These are phyloP conservation scores for Zosterops japonicus DNA, from an alignment of 2,113 vertebrate species.

Conservation along the genomic window DNA sequence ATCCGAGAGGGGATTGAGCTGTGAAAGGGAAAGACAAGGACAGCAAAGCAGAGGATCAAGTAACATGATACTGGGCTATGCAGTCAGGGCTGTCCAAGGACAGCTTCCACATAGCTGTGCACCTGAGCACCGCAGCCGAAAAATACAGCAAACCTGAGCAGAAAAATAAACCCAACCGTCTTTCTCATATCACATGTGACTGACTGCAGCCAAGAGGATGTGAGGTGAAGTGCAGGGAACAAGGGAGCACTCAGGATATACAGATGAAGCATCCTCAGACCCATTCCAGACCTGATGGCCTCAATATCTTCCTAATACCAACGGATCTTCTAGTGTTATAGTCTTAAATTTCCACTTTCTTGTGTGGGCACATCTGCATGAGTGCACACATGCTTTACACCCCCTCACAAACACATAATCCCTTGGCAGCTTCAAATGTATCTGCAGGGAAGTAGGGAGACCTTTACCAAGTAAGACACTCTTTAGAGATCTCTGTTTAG, in stretches of 20 bases:
- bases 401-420: rapidly evolving
- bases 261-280: background rate
- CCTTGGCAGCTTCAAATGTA: background rate
- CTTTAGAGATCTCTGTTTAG: background rate
- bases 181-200: background rate
- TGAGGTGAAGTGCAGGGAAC: background rate
- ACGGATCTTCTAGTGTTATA: background rate
- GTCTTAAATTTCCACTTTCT: background rate
- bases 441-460: background rate
- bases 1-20: background rate
- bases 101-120: background rate
- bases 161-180: background rate
- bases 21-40: background rate
- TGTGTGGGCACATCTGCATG: too few relatives aligned
- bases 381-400: background rate
- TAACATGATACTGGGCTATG: background rate
- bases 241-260: background rate
- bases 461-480: background rate
- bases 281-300: background rate
- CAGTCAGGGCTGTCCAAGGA: background rate
- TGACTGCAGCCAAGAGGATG: background rate
- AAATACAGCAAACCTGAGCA: background rate
- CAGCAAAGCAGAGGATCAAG: background rate
- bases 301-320: background rate
- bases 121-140: background rate